Conservation (phyloP, 2,113 vertebrate genomes). For the Sorex araneus region DNA sequence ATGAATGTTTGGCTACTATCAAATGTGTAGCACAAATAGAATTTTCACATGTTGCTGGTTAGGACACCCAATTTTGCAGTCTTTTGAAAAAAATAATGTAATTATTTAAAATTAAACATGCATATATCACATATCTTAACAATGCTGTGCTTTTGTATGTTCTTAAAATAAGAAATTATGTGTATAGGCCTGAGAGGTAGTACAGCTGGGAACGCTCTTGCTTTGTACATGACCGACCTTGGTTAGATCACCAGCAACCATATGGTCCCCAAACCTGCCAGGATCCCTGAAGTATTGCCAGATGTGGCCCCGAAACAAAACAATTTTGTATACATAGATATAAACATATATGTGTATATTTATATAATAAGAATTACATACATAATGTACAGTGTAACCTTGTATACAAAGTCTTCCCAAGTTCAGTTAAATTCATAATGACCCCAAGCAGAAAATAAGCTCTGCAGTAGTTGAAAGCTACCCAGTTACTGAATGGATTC, state of each 20-base stretch:
- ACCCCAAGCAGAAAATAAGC: not conserved
- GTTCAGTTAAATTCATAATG: slow-evolving; percentile 16
- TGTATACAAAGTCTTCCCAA: not conserved
- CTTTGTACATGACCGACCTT: no score
- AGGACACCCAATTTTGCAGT: not conserved
- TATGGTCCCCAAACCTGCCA: no score
- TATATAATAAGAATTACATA: no score
- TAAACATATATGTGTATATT: no score
- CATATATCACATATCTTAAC: not conserved
- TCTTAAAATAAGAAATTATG: not conserved
- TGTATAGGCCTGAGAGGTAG: no score
- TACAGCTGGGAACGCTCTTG: no score
- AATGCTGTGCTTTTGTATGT: not conserved
- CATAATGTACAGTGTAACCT: no score
- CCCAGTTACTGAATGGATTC: not conserved
- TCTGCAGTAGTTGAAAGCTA: not conserved
- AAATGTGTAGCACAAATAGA: slow-evolving; percentile 7
- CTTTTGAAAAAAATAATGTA: not conserved
- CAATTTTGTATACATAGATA: no score
- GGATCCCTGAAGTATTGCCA: no score
- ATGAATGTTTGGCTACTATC: slow-evolving; percentile 36
- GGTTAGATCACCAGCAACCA: no score
- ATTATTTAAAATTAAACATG: slow-evolving; percentile 19
- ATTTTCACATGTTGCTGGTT: slow-evolving; percentile 1
- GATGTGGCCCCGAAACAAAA: no score